A percentile compares a stretch with the other conserved stretches of the same genome.
phyloP scores from a whole-genome alignment of 1,140 invertebrate genomes.

The Bombus consobrinus region DNA sequence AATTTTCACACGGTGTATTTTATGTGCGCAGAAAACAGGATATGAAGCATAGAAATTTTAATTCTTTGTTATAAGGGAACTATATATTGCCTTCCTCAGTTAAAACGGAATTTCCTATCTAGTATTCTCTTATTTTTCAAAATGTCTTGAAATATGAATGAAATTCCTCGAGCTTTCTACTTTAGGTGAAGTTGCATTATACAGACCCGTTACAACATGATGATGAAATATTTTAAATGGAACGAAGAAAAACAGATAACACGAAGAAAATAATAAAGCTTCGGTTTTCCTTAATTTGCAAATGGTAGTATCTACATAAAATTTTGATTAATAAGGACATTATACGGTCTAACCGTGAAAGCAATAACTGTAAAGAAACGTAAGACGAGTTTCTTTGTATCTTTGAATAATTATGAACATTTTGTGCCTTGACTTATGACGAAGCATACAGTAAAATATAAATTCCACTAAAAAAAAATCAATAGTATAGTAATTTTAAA shows the following conservation, averaged over 20 bases:
- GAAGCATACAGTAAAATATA: not conserved
- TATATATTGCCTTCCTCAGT: not conserved
- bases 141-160: too few species aligned
- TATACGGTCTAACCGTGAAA: not conserved
- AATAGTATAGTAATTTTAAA: too few species aligned
- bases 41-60: not conserved
- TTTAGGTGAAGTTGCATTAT: not conserved
- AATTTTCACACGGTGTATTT: not conserved
- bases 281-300: not conserved
- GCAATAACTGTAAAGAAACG: not conserved
- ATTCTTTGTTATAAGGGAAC: not conserved
- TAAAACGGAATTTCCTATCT: not conserved
- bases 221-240: not conserved
- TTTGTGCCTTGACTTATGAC: not conserved
- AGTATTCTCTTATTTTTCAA: not conserved
- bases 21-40: not conserved
- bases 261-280: not conserved
- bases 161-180: too few species aligned
- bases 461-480: not conserved
- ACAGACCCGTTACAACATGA: not conserved
- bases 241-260: not conserved
- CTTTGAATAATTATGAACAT: not conserved
- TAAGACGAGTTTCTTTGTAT: not conserved
- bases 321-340: not conserved
- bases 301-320: not conserved